Evolutionary conservation across 2,113 vertebrate species (phyloP), one percentile per base, ranked within the genome.

Genomic region (Neolamprologus toae): DNA sequence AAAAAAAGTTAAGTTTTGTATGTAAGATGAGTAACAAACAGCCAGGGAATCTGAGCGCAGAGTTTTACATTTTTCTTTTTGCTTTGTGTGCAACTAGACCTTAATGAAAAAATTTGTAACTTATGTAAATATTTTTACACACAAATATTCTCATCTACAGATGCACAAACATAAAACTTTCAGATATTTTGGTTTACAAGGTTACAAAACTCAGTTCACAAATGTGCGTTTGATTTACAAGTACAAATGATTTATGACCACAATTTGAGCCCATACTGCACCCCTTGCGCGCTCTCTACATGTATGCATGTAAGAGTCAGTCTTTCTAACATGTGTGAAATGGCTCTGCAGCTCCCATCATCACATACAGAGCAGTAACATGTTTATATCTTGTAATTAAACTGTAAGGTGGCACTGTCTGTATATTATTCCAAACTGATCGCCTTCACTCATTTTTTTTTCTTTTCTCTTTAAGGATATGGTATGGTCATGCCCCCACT

Each of bases 401-500:
- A 17, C 21, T 73, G 40, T 68, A 21, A 42, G 37, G 0, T 71
- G 1, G n/a, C 1, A 1, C 68, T 68, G 13, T 73, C n/a, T 33
- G 59, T 35, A 73, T 42, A 17, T 23, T 26, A 26, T 47, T 47
- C 23, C 40, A 28, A 47, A 76, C 0, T 28, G 4, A 11, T 47
- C 4, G 3, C 14, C 28, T 19, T 61, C 28, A 3, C 57, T 10
- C 8, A 16, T 2, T 0, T 8, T 26, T 8, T 26, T 12, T 54
- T 1, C 1, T 10, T 42, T 17, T 49, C 3, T 49, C 26, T 84
- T n/a, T 47, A 71, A 96, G 96, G 96, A 78, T 96, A 95, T 37
- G 90, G 93, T 26, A 90, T 95, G 93, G 88, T 92, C 9, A 85
- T 94, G 88, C 93, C 94, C 40, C 89, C 89, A 2, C 88, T 95